Base-by-base conservation (phyloP, 2,888 invertebrate genomes). In the Amphipyra berbera region DNA sequence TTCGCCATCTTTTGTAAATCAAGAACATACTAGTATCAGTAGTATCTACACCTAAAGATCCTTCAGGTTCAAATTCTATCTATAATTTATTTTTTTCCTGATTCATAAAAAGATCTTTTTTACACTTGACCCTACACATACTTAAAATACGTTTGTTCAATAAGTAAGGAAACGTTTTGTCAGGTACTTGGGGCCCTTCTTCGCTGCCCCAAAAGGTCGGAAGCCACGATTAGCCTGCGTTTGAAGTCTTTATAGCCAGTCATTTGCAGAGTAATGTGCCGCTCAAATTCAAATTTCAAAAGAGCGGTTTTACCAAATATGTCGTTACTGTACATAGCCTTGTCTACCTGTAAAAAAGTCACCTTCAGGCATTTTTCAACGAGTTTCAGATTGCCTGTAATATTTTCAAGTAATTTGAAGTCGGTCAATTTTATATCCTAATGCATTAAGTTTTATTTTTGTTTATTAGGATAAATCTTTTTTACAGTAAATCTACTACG, bases 221-320 rank as follows among this genome's bases (percentile, higher is more conserved):
- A 93, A 93, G 92, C 89, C 89, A 85, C 92, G 93, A 94, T 94
- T 94, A 94, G 93, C 88, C 88, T 88, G 89, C 93, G 91, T 92
- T 93, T 93, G 92, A 93, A 90, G 92, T 93, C 92, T 92, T 93
- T 94, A 93, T 92, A 84, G 90, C 88, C 88, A 89, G 90, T 88
- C 91, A 91, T 93, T 92, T 88, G 86, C 88, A 84, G 86, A 88
- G 88, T 92, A 94, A 94, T 92, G 89, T 88, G 87, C 89, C 88
- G 88, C 88, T 88, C 83, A 90, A 91, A 93, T 92, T 91, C 90
- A 90, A 93, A 92, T 91, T 90, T 90, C 88, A 88, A 91, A 86
- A 91, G 89, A 89, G 84, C 83, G 82, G 78, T 84, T 84, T 82
- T 79, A 82, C 80, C 78, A 84, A 89, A 91, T 80, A 76, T 88